Conservation (phyloP, 2,113 vertebrate genomes). For the Cephalopholis sonnerati region DNA sequence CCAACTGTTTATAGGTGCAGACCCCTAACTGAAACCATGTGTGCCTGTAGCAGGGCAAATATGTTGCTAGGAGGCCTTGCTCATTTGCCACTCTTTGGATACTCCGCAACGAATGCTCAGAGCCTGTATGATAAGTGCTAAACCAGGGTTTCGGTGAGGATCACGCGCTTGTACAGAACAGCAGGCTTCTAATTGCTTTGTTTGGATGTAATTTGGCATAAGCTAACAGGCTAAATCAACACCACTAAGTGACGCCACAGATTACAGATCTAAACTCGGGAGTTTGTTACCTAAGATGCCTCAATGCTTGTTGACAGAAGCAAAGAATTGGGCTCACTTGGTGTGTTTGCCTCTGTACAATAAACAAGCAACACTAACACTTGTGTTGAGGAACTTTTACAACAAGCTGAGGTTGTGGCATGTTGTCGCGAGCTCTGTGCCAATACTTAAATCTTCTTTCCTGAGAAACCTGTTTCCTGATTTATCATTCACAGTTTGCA, state of each 20-base stretch:
- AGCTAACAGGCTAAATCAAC: constrained; percentile 32
- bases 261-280: neutral
- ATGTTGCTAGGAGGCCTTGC: constrained; percentile 66
- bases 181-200: constrained; percentile 35
- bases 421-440: constrained; percentile 51
- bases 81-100: constrained; percentile 68
- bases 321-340: constrained; percentile 21
- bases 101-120: neutral
- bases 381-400: constrained; percentile 36
- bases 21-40: constrained; percentile 83
- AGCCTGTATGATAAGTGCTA: constrained; percentile 43
- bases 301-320: constrained; percentile 28
- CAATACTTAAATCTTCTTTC: constrained; percentile 56
- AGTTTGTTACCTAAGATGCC: neutral
- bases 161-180: neutral
- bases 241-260: neutral
- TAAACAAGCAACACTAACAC: constrained; percentile 42
- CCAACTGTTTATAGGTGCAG: constrained; percentile 85
- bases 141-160: constrained; percentile 38
- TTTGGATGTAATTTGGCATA: constrained; percentile 35
- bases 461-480: constrained; percentile 76
- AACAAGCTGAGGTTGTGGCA: constrained; percentile 47
- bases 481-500: constrained; percentile 70
- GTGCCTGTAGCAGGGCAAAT: constrained; percentile 78
- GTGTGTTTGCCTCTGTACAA: constrained; percentile 31